Percentiles rank a stretch among this genome's conserved stretches.
Conservation (phyloP, 1,140 invertebrate genomes). For the Drosophila auraria region DNA sequence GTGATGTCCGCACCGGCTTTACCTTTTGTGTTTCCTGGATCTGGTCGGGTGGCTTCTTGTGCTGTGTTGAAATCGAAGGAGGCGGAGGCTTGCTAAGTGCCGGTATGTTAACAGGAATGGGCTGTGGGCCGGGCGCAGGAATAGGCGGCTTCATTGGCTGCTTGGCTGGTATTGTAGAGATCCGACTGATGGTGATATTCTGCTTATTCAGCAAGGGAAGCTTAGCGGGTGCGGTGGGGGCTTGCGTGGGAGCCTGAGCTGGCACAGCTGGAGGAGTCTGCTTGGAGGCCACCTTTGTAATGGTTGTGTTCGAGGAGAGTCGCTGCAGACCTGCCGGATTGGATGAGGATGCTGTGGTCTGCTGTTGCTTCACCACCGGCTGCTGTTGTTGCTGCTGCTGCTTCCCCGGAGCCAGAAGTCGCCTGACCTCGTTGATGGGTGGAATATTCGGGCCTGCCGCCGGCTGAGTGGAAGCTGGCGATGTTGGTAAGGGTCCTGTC, state of each 20-base stretch:
- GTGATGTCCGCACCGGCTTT: slow-evolving; percentile 5
- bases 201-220: slow-evolving; percentile 74
- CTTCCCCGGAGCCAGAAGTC: slow-evolving; percentile 46
- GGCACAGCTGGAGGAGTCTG: slow-evolving; percentile 17
- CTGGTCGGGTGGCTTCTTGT: slow-evolving; percentile 36
- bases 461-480: slow-evolving; percentile 3
- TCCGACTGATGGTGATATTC: slow-evolving; percentile 79
- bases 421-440: slow-evolving; percentile 46
- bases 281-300: slow-evolving; percentile 59
- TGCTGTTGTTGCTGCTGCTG: slow-evolving; percentile 24
- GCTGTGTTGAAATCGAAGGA: slow-evolving; percentile 25
- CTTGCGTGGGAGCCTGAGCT: neutral
- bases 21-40: slow-evolving; percentile 3
- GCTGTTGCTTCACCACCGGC: slow-evolving; percentile 45
- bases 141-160: slow-evolving; percentile 30
- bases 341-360: slow-evolving; percentile 3
- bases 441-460: neutral
- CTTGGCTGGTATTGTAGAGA: slow-evolving; percentile 47
- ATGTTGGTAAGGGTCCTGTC: neutral
- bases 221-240: slow-evolving; percentile 34
- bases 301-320: slow-evolving; percentile 70
- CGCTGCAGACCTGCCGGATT: slow-evolving; percentile 70
- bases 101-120: slow-evolving; percentile 11
- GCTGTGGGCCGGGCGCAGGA: slow-evolving; percentile 9
- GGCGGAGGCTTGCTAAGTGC: slow-evolving; percentile 28